Conservation (phyloP, 2,797 vertebrate genomes). For the Rhynchonycteris naso region DNA sequence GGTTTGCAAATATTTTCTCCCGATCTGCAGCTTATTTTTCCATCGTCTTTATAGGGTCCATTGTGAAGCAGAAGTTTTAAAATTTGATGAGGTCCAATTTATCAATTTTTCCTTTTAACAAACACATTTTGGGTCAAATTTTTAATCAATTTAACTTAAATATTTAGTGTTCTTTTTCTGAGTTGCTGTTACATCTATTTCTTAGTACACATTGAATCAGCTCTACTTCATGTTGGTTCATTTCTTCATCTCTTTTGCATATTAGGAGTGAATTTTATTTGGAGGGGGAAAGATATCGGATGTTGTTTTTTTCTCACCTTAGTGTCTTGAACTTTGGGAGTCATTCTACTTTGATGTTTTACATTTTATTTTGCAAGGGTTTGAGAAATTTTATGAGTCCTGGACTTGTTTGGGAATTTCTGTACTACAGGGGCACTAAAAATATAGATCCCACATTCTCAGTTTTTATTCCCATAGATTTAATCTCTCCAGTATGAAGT, state of each 20-base stretch:
- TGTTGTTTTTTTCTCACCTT: slow-evolving; percentile 4
- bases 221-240: not conserved
- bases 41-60: not conserved
- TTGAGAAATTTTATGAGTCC: slow-evolving; percentile 6
- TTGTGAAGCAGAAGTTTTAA: slow-evolving; percentile 34
- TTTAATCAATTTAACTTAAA: not conserved
- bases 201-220: not conserved
- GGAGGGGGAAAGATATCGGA: not conserved
- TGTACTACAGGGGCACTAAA: not conserved
- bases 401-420: not conserved
- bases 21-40: not conserved
- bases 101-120: slow-evolving; percentile 48
- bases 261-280: not conserved
- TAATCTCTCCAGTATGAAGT: not conserved
- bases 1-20: slow-evolving; percentile 19
- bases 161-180: not conserved
- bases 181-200: not conserved
- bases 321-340: not conserved
- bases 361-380: not conserved
- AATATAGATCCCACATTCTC: not conserved
- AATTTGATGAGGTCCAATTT: slow-evolving; percentile 9
- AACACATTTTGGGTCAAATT: not conserved
- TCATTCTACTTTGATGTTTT: slow-evolving; percentile 8
- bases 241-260: slow-evolving; percentile 22
- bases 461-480: not conserved